Conservation (phyloP, 2,888 invertebrate genomes). For the Choreutis nemorana region DNA sequence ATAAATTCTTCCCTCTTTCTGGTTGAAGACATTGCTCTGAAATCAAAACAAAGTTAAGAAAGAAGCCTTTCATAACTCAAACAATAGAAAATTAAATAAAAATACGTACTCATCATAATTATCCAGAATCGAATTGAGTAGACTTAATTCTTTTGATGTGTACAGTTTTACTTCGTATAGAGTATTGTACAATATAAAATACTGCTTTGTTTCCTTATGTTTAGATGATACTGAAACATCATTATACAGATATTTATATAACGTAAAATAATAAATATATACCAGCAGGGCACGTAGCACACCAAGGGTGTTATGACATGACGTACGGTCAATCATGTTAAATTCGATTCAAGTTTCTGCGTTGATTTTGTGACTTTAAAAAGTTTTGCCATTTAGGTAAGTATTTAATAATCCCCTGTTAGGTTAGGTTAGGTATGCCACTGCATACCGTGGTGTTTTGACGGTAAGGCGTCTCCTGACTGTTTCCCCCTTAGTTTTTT, state of each 20-base stretch:
- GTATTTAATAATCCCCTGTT: too few relatives aligned
- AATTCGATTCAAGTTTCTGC: too few relatives aligned
- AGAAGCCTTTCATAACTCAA: conserved; percentile 1
- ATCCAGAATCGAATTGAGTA: conserved; percentile 89
- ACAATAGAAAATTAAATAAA: conserved; percentile 5
- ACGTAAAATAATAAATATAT: too few relatives aligned
- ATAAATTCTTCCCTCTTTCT: conserved; percentile 88
- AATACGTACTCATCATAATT: conserved; percentile 81
- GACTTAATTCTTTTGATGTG: conserved; percentile 87
- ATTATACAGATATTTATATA: conserved; percentile 5
- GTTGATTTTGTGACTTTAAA: too few relatives aligned
- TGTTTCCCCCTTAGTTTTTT: too few relatives aligned
- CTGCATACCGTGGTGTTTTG: too few relatives aligned
- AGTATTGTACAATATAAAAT: conserved; percentile 95
- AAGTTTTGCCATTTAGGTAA: too few relatives aligned
- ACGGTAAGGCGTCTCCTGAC: too few relatives aligned
- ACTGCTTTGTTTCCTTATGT: conserved; percentile 97
- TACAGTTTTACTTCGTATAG: conserved; percentile 94
- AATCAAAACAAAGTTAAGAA: conserved; percentile 11
- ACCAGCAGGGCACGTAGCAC: too few relatives aligned
- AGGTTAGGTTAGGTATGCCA: too few relatives aligned
- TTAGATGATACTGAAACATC: conserved; percentile 84
- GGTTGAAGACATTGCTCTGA: conserved; percentile 82
- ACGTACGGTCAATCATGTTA: too few relatives aligned
- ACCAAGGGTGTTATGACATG: too few relatives aligned